Evolutionary conservation across 2,888 invertebrate genomes (phyloP).

Genomic region (Drosophila algonquin): DNA sequence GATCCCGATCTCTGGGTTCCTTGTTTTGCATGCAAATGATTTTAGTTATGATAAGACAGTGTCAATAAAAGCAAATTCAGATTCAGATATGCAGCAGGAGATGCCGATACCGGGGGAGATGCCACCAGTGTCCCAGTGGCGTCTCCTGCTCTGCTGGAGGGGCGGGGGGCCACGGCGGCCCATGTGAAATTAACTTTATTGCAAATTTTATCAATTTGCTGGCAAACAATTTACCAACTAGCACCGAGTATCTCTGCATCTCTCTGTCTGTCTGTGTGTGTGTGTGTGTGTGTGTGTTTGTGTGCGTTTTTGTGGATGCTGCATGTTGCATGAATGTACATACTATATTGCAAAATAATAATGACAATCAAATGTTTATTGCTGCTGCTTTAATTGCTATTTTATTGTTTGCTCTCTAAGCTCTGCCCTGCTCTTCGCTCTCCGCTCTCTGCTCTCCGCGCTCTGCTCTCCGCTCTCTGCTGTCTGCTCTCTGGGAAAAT

Average conservation of each 20-base stretch:
- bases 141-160: conserved; percentile 1
- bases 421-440: background rate
- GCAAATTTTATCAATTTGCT: conserved; percentile 63
- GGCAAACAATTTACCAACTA: conserved; percentile 21
- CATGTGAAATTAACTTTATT: conserved; percentile 60
- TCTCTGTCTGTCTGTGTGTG: conserved; percentile 9
- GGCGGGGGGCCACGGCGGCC: background rate
- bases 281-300: conserved; percentile 10
- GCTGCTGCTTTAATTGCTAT: conserved; percentile 49
- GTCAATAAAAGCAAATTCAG: conserved; percentile 65
- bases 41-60: conserved; percentile 70
- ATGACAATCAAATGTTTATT: conserved; percentile 64
- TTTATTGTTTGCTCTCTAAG: conserved; percentile 51
- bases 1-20: background rate
- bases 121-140: too few species aligned
- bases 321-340: conserved; percentile 17
- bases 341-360: conserved; percentile 37
- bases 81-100: conserved; percentile 18
- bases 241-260: background rate
- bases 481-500: conserved; percentile 18
- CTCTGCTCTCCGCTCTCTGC: background rate
- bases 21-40: conserved; percentile 65
- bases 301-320: conserved; percentile 8
- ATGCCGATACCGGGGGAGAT: background rate
- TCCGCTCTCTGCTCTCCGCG: background rate